phyloP scores from a whole-genome alignment of 2,797 vertebrate species.

The Brachymystax lenok region DNA sequence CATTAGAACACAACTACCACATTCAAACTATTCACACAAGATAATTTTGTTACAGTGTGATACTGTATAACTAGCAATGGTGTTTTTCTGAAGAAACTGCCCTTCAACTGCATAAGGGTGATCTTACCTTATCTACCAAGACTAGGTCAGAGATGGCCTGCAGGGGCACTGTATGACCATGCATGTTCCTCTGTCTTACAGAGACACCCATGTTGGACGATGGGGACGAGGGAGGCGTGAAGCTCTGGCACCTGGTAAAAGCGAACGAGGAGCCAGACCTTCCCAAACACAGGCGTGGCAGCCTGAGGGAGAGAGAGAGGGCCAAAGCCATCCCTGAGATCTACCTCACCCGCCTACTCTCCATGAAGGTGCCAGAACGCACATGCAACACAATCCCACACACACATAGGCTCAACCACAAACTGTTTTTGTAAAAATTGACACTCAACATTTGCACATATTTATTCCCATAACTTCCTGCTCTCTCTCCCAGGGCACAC shows the following conservation, averaged over 20 bases:
- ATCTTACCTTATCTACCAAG: not conserved
- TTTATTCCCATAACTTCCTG: not conserved
- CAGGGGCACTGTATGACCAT: too few species aligned
- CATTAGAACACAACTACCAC: not conserved
- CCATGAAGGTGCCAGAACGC: slow-evolving; percentile 87
- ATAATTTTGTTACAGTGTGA: too few species aligned
- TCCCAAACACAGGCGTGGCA: slow-evolving; percentile 92
- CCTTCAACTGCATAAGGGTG: too few species aligned
- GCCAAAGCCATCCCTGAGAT: slow-evolving; percentile 98
- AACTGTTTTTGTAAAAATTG: not conserved
- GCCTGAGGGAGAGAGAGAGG: slow-evolving; percentile 84
- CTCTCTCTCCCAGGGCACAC: slow-evolving; percentile 80
- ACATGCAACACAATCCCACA: not conserved
- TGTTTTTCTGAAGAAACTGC: too few species aligned
- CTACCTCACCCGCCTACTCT: slow-evolving; percentile 94
- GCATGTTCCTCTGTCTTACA: slow-evolving; percentile 46
- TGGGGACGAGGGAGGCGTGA: slow-evolving; percentile 91
- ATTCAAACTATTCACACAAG: not conserved
- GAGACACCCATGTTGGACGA: slow-evolving; percentile 97
- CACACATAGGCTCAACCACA: not conserved
- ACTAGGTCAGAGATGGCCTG: not conserved
- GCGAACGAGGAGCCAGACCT: slow-evolving; percentile 94
- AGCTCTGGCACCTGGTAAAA: slow-evolving; percentile 94
- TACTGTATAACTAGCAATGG: too few species aligned
- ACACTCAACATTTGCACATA: not conserved